Percentiles rank a stretch among this genome's conserved stretches.
Evolutionary conservation across 1,140 invertebrate genomes (phyloP).

Genomic region (Melipona quadrifasciata): DNA sequence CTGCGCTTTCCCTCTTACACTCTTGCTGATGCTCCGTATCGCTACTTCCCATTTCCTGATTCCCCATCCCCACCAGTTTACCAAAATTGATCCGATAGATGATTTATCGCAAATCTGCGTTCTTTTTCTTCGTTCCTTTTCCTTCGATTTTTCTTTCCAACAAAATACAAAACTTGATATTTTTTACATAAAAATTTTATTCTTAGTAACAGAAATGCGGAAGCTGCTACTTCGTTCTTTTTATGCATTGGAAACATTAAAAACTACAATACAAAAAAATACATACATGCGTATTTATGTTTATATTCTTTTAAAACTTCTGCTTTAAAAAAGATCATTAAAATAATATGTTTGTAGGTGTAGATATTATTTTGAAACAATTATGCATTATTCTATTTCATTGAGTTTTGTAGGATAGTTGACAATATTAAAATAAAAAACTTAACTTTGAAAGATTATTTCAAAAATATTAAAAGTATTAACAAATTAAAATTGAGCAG

Average conservation of each 20-base stretch:
- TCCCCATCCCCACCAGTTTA: conserved; percentile 17
- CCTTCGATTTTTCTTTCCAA: neutral
- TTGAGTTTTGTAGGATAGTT: too few relatives aligned
- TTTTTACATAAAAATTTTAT: neutral
- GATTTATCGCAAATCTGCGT: neutral
- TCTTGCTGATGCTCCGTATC: conserved; percentile 53
- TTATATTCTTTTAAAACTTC: neutral
- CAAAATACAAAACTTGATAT: neutral
- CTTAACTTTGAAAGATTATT: too few relatives aligned
- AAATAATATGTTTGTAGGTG: too few relatives aligned
- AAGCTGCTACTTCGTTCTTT: too few relatives aligned
- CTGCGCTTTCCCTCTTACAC: conserved; percentile 57
- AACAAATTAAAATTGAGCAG: too few relatives aligned
- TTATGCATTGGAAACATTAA: too few relatives aligned
- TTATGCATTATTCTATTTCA: too few relatives aligned
- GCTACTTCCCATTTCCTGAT: conserved; percentile 46
- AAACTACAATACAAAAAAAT: neutral
- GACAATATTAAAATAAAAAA: too few relatives aligned
- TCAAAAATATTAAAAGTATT: too few relatives aligned
- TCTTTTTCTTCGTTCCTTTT: neutral
- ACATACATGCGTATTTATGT: neutral
- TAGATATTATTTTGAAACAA: too few relatives aligned
- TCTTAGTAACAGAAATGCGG: neutral
- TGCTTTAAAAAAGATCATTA: neutral
- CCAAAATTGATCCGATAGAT: neutral